Evolutionary conservation across 2,888 invertebrate genomes (phyloP), one percentile per base, ranked within the genome.

Genomic region (Andrena chrysosceles): DNA sequence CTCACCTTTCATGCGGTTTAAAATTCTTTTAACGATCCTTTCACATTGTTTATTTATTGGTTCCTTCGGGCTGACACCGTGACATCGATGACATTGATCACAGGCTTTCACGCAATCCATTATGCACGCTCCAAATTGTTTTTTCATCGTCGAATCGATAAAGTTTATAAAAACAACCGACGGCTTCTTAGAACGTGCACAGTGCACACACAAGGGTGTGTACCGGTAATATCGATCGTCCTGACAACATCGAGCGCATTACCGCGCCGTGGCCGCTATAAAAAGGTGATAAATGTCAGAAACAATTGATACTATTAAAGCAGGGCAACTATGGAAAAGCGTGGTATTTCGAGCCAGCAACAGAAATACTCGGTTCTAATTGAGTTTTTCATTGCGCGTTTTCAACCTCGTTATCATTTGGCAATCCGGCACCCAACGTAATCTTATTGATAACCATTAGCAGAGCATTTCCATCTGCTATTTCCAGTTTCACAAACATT

Each of bases 111-210:
- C n/a, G 59, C 80, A 48, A 71, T 71, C 54, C 71, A 80, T 80
- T 80, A 79, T 80, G 62, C 81, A 71, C 54, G 81, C 54, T 71
- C 71, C 33, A 80, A 80, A 80, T 80, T 67, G 60, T 80, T 69
- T 63, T 48, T 62, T 66, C 48, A 49, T 33, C 26, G 60, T 16
- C 20, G 48, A 71, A 54, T 79, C 69, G 64, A 70, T 59, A 26
- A 56, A 71, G 54, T 60, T 70, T 67, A 67, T 77, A 71, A 80
- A 71, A 71, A 80, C 81, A 71, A 80, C 62, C 42, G 80, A 35
- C 26, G 26, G 52, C 48, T 71, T 20, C 80, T 80, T 80, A 71
- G 62, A 13, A 54, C 31, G 63, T 23, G 56, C 8, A 13, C 59
- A 35, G n/a, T 13, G n/a, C 8, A 23, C 56, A 56, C 56, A 56